Conservation (phyloP, 2,888 invertebrate genomes). For the Habroteleia sp. region DNA sequence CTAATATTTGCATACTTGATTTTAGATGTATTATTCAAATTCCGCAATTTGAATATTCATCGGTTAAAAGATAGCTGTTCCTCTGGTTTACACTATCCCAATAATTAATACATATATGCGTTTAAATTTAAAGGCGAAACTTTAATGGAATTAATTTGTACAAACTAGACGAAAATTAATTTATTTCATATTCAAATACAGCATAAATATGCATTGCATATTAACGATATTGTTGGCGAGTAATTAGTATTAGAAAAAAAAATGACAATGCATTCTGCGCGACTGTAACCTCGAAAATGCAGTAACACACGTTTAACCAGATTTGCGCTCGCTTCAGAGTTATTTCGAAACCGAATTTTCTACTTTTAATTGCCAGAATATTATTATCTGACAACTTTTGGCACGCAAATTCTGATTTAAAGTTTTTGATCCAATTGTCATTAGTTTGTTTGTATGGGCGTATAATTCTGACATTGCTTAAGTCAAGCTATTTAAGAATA, state of each 20-base stretch:
- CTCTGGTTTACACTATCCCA: slow-evolving; percentile 9
- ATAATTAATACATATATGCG: slow-evolving; percentile 20
- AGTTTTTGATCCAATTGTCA: slow-evolving; percentile 9
- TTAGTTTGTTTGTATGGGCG: slow-evolving; percentile 1
- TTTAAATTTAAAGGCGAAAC: slow-evolving; percentile 7
- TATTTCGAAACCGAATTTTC: slow-evolving; percentile 4
- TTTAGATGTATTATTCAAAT: slow-evolving; percentile 20
- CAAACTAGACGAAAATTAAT: no score
- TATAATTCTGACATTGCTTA: neutral
- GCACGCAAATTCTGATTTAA: slow-evolving; percentile 7
- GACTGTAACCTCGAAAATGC: no score
- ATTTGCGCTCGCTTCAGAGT: neutral
- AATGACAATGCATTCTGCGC: neutral
- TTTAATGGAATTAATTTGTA: slow-evolving; percentile 3
- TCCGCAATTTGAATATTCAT: slow-evolving; percentile 19
- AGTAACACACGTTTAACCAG: neutral
- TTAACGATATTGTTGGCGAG: no score
- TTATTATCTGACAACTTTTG: slow-evolving; percentile 7
- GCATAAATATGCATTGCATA: no score
- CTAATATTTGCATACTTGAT: slow-evolving; percentile 32
- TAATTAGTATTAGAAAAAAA: no score
- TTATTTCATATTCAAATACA: no score
- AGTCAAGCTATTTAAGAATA: no score
- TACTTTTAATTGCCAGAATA: slow-evolving; percentile 8
- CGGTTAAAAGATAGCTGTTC: slow-evolving; percentile 24